Conservation (phyloP, 2,113 vertebrate species). For the Acrocephalus arundinaceus region DNA sequence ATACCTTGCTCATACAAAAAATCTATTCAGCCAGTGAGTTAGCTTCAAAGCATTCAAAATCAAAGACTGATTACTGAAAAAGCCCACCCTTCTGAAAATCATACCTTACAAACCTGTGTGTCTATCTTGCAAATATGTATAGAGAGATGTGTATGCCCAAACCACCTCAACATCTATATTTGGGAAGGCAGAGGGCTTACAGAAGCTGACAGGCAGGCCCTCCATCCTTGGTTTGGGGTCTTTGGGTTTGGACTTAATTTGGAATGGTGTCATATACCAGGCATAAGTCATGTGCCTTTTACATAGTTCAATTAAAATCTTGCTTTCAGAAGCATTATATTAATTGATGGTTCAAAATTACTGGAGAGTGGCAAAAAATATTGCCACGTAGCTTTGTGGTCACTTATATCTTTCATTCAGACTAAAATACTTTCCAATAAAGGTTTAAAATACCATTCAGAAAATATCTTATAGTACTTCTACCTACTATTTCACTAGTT, state of each 20-base stretch:
- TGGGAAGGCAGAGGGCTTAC: not conserved
- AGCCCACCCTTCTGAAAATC: not conserved
- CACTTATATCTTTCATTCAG: not conserved
- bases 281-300: not conserved
- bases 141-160: not conserved
- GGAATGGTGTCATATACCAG: not conserved
- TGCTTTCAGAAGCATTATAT: not conserved
- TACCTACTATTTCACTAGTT: not conserved
- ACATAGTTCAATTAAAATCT: slow-evolving; percentile 13
- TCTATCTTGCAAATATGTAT: not conserved
- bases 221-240: not conserved
- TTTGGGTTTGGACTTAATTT: not conserved
- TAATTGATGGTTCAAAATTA: not conserved
- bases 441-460: not conserved
- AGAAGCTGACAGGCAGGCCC: not conserved
- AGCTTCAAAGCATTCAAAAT: not conserved
- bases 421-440: not conserved
- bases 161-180: not conserved
- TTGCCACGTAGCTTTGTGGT: not conserved
- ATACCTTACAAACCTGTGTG: not conserved
- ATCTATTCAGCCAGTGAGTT: not conserved
- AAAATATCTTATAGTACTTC: not conserved
- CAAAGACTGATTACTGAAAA: not conserved
- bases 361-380: not conserved
- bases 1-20: not conserved